These are phyloP conservation scores for Arge pagana DNA, from an alignment of 2,888 invertebrate species.

Conservation along the genomic window DNA sequence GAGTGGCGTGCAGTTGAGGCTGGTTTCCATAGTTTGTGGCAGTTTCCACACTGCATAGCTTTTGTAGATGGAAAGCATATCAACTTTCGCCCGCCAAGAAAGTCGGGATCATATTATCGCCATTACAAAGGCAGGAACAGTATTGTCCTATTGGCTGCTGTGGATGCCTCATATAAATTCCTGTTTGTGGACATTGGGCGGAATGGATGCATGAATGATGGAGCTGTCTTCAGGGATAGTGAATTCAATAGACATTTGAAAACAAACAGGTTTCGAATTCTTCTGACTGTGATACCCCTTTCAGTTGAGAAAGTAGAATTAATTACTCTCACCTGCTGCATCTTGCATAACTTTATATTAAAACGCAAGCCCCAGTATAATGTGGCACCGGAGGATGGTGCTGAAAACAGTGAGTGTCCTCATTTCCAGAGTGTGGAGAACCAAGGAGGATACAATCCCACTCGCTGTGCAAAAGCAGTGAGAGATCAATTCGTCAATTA, in stretches of 20 bases:
- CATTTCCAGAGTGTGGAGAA: not conserved
- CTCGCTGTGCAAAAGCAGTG: not conserved
- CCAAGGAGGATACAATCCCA: not conserved
- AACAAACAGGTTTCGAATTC: not conserved
- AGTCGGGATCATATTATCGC: constrained; percentile 4
- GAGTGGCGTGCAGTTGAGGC: not conserved
- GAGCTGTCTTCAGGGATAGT: constrained; percentile 12
- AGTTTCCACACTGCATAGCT: constrained; percentile 14
- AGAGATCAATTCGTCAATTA: not conserved
- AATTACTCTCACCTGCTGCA: not conserved
- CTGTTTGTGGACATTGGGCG: constrained; percentile 13
- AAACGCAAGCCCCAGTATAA: not conserved
- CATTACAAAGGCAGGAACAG: constrained; percentile 20
- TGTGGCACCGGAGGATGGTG: not conserved
- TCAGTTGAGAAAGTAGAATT: not conserved
- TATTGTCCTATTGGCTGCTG: constrained; percentile 13
- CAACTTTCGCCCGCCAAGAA: constrained; percentile 3
- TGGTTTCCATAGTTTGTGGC: not conserved
- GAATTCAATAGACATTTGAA: too few relatives aligned
- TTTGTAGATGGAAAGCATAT: constrained; percentile 18
- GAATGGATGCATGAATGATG: constrained; percentile 15
- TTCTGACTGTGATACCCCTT: not conserved
- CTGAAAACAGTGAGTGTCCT: not conserved
- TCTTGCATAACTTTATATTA: not conserved
- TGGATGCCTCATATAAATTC: constrained; percentile 17